Base-by-base conservation (phyloP, 2,888 invertebrate species). In the Morpho deidamia region DNA sequence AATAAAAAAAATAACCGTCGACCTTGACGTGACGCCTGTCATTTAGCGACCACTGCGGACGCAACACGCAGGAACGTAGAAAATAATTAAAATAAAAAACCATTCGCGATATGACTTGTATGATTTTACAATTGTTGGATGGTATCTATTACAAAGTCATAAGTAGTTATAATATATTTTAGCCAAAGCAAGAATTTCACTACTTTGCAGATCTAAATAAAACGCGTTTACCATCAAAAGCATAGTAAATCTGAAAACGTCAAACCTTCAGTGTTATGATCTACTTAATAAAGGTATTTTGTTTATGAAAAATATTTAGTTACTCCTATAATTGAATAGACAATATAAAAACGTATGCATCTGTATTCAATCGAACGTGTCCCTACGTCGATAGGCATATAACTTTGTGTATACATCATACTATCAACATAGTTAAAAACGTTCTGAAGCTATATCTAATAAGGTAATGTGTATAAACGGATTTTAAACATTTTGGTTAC, bases 161-260 rank as follows among this genome's bases (percentile, higher is more conserved):
- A 73, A 72, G 71, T 72, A 73, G 65, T 67, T 76, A 74, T 71
- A 63, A 68, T 64, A 69, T 60, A n/a, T 61, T 49, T 60, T 65
- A 68, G 67, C 43, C 33, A 73, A 72, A 78, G 79, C 78, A 76
- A 37, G 37, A 11, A n/a, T 10, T 72, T 69, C 67, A 71, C 65
- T 71, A 62, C 64, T 71, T 70, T 73, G 64, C 40, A 64, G 68
- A 56, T 68, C 71, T 70, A 74, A 70, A 66, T 62, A 68, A 75
- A 74, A 67, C 48, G 55, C 65, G 62, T 74, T 62, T 37, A 74
- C 79, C 81, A 79, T 76, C 73, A 66, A 83, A 81, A 80, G 82
- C 81, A 72, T 75, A 68, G 65, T 65, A 56, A 56, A 58, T 66
- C 60, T 59, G 65, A 67, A n/a, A 70, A 64, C 65, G 65, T 62